Base-by-base conservation (phyloP, 2,888 invertebrate genomes). In the Parapristionchus giblindavisi region DNA sequence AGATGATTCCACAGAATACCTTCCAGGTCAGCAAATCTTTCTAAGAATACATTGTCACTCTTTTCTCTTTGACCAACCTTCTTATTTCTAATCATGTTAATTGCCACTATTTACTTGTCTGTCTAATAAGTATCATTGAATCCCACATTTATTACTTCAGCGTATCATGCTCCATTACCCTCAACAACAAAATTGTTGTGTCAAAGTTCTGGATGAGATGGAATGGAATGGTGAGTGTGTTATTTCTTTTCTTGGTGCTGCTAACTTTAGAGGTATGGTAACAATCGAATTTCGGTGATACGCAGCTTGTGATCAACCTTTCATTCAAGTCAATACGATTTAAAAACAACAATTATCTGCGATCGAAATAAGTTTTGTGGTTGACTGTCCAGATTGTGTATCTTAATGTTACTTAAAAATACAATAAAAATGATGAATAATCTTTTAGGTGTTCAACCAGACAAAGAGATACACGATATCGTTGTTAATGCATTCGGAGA, bases 191-290 rank as follows among this genome's bases (percentile, higher is more conserved):
- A 93, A 95, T 79, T 94, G 95, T 89, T 93, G 93, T 52, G 92
- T 96, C n/a, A 93, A 94, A 88, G 88, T 99, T 71, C 89, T 97
- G 36, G 93, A 94, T 84, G 93, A 95, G 90, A 99, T 99, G 98
- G 97, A 98, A 91, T 92, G 93, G 81, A 92, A 94, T 89, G 93
- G 94, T 93, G 89, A 87, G 84, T 4, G 2, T 11, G 14, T 56
- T 17, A 8, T 11, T 24, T 24, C 8, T 17, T 56, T 56, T 56
- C 8, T 11, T 24, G 24, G 27, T 27, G 56, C 27, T 56, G 14
- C 6, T 17, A 11, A 8, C 56, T n/a, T n/a, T n/a, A n/a, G n/a
- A n/a, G n/a, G n/a, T n/a, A n/a, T n/a, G n/a, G n/a, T n/a, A n/a
- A n/a, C n/a, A n/a, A n/a, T n/a, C n/a, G n/a, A n/a, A n/a, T n/a